phyloP scores from a whole-genome alignment of 30 jellyfish, hydroid and myxozoan species.

The Aurelia coerulea region DNA sequence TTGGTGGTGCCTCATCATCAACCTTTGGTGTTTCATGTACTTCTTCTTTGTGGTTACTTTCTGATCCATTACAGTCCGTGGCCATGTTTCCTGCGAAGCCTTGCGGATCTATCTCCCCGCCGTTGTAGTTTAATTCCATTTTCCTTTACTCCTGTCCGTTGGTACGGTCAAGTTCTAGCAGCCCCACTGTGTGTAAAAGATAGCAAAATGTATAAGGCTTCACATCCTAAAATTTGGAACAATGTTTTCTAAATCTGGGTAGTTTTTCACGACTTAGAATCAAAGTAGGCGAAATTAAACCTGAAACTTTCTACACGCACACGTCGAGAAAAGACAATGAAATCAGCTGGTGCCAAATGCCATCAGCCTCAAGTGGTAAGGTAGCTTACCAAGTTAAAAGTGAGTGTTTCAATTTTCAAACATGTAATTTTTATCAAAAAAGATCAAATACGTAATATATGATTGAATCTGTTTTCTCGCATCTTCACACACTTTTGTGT shows the following conservation, averaged over 20 bases:
- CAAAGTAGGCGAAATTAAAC: too few relatives aligned
- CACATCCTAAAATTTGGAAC: too few relatives aligned
- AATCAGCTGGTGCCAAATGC: constrained; percentile 4
- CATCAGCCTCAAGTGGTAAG: background rate
- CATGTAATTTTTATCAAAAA: too few relatives aligned
- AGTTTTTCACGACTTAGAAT: too few relatives aligned
- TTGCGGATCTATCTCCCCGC: constrained; percentile 75
- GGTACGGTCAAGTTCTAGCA: constrained; percentile 95
- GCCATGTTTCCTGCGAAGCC: constrained; percentile 66
- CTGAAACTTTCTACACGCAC: background rate
- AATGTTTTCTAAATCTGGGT: too few relatives aligned
- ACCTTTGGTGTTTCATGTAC: constrained; percentile 13
- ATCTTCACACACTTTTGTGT: too few relatives aligned
- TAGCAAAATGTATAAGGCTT: background rate
- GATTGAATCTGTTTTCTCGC: too few relatives aligned
- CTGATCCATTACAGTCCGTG: constrained; percentile 46
- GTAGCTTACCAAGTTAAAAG: too few relatives aligned
- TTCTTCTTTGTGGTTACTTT: constrained; percentile 39
- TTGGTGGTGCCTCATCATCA: constrained; percentile 81
- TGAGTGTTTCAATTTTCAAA: too few relatives aligned
- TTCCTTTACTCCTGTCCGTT: constrained; percentile 98
- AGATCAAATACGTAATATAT: too few relatives aligned
- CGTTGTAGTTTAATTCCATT: constrained; percentile 69
- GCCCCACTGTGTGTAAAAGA: constrained; percentile 75
- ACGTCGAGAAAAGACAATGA: background rate